Evolutionary conservation across 2,888 invertebrate genomes (phyloP), one percentile per base, ranked within the genome.

Genomic region (Tenthredo mesomela): DNA sequence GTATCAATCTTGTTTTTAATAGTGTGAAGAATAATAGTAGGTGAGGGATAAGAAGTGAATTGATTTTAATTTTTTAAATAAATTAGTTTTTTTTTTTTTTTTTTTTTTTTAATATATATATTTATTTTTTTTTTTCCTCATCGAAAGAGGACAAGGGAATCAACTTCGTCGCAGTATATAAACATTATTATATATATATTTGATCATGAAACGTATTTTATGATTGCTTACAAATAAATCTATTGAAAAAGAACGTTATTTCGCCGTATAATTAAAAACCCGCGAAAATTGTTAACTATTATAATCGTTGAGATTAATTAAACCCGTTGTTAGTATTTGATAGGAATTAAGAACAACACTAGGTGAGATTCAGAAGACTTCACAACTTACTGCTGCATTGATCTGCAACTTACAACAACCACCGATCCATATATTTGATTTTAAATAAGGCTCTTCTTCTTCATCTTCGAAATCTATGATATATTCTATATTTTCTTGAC

Each of bases 151-250:
- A 33, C 67, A 82, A 67, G 67, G 67, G 47, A 82, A 82, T 82
- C 82, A 47, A 58, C 82, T 70, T 61, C 65, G 67, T 82, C 82
- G 82, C 82, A 82, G 82, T 82, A 70, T 82, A 70, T 37, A 67
- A 73, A 50, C 25, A 40, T 87, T 91, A 91, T 91, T 88, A 91
- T 91, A 91, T 21, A 77, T 82, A 82, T 82, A 40, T 43, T 67
- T 67, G 67, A 82, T 82, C 65, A 82, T 82, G 47, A 67, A 65
- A 67, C 65, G 33, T 82, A 80, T 65, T 61, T 61, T 61, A 61
- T 80, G 80, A 80, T 70, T 82, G 82, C 67, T 82, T 82, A 67
- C 50, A 82, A 82, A 67, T 82, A 82, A 82, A 82, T 82, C 67
- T 82, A 82, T 67, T 82, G 65, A 82, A 65, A 67, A 82, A 82